Percentiles rank a stretch among this genome's conserved stretches.
Evolutionary conservation across 2,888 invertebrate genomes (phyloP).

Genomic region (Flabesymbios commensalis): DNA sequence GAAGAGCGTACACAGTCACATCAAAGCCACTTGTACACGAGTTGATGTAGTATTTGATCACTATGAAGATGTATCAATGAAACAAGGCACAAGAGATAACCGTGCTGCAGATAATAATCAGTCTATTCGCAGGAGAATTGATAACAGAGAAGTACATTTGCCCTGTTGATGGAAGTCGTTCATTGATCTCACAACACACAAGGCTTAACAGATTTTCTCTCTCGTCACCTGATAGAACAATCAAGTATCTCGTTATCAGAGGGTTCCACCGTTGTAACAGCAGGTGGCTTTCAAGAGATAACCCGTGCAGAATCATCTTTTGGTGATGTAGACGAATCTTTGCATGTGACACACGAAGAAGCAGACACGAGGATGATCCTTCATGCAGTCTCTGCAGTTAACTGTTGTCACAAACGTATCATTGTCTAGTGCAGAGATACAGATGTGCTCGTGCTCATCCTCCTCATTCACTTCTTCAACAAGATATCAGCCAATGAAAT

Average conservation of each 20-base stretch:
- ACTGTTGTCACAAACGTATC: not conserved
- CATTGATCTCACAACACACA: not conserved
- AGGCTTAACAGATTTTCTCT: not conserved
- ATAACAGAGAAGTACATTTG: not conserved
- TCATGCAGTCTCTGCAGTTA: not conserved
- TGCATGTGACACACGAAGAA: too few relatives aligned
- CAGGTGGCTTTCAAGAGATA: too few relatives aligned
- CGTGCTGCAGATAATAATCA: not conserved
- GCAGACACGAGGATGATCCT: too few relatives aligned
- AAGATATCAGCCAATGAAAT: not conserved
- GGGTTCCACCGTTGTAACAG: too few relatives aligned
- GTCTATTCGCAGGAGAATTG: not conserved
- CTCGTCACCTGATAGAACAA: not conserved
- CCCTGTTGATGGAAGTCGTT: not conserved
- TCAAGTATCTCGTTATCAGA: too few relatives aligned
- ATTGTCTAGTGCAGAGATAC: not conserved
- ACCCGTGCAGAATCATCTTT: too few relatives aligned
- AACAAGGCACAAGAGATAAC: not conserved
- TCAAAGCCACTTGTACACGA: not conserved
- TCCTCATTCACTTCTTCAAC: not conserved
- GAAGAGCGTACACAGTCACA: not conserved
- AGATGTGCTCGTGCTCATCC: not conserved
- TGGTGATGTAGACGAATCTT: too few relatives aligned
- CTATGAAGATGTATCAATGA: not conserved
- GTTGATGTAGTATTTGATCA: not conserved